phyloP scores from a whole-genome alignment of 2,113 vertebrate genomes.

The Corythaeola cristata region DNA sequence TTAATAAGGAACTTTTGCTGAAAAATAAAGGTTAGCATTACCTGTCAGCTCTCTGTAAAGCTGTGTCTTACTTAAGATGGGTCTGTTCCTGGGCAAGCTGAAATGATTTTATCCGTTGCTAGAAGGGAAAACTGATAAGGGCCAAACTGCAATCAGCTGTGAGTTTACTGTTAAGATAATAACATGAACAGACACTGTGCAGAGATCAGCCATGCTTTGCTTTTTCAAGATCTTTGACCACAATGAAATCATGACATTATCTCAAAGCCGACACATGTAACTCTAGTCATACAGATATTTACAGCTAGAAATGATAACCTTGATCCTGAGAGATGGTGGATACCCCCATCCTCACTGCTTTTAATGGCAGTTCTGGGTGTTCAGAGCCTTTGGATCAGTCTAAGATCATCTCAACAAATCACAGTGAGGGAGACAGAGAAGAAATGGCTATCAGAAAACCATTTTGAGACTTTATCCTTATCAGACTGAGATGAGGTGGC shows the following conservation, averaged over 20 bases:
- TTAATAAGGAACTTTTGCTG: not conserved
- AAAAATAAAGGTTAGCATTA: not conserved
- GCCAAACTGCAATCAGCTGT: conserved; percentile 28
- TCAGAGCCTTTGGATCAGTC: conserved; percentile 2
- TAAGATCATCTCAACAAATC: not conserved
- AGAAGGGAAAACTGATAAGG: conserved; percentile 30
- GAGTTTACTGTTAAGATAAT: conserved; percentile 39
- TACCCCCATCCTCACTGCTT: not conserved
- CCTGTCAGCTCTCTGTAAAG: not conserved
- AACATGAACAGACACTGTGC: not conserved
- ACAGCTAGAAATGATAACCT: conserved; percentile 30
- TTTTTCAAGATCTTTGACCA: conserved; percentile 46
- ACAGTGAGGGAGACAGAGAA: not conserved
- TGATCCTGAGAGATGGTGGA: not conserved
- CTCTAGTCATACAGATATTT: conserved; percentile 29
- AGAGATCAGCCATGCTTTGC: not conserved
- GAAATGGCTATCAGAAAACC: conserved; percentile 41
- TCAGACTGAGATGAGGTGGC: not conserved
- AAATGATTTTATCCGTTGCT: not conserved
- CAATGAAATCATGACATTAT: conserved; percentile 35
- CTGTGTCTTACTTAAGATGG: not conserved
- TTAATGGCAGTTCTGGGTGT: not conserved
- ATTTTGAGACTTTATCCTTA: conserved; percentile 18
- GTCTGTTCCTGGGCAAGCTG: not conserved
- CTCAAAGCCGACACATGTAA: conserved; percentile 31